phyloP scores from a whole-genome alignment of 2,113 vertebrate genomes.

The Brachyhypopomus gauderio region DNA sequence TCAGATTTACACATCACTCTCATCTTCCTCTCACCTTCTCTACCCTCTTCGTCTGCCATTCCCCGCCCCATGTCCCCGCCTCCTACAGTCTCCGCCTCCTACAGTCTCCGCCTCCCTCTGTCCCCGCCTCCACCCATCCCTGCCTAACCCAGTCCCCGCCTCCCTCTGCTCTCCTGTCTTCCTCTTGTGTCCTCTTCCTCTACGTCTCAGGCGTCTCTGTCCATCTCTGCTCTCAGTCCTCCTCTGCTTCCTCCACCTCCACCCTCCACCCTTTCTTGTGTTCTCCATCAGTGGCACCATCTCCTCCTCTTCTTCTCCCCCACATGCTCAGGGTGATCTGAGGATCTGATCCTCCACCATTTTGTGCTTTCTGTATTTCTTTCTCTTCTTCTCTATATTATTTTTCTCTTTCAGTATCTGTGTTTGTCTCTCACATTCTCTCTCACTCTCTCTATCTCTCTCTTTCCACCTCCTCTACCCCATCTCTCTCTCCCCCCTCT shows the following conservation, averaged over 20 bases:
- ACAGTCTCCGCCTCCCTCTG: not conserved
- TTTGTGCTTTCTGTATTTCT: slow-evolving; percentile 4
- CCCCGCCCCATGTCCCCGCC: not conserved
- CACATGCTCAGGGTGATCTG: slow-evolving; percentile 45
- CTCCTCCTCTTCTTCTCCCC: slow-evolving; percentile 46
- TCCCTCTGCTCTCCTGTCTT: slow-evolving; percentile 36
- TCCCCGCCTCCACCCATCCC: not conserved
- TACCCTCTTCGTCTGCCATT: not conserved
- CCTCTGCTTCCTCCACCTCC: slow-evolving; percentile 36
- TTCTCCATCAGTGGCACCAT: not conserved
- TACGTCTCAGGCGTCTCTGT: not conserved
- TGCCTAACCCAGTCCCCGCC: not conserved
- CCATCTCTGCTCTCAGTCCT: slow-evolving; percentile 4
- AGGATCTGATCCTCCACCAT: slow-evolving; percentile 49
- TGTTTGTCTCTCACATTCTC: slow-evolving; percentile 17
- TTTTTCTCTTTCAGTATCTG: slow-evolving; percentile 18
- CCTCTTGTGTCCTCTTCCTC: not conserved
- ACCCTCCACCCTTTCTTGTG: slow-evolving; percentile 22
- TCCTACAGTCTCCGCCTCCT: not conserved
- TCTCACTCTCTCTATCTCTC: slow-evolving; percentile 6
- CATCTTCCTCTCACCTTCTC: not conserved
- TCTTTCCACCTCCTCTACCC: slow-evolving; percentile 8
- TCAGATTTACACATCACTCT: not conserved
- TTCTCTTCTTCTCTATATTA: slow-evolving; percentile 30
- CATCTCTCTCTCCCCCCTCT: slow-evolving; percentile 17